Evolutionary conservation across 2,113 vertebrate genomes (phyloP).

Genomic region (Halcyon senegalensis): DNA sequence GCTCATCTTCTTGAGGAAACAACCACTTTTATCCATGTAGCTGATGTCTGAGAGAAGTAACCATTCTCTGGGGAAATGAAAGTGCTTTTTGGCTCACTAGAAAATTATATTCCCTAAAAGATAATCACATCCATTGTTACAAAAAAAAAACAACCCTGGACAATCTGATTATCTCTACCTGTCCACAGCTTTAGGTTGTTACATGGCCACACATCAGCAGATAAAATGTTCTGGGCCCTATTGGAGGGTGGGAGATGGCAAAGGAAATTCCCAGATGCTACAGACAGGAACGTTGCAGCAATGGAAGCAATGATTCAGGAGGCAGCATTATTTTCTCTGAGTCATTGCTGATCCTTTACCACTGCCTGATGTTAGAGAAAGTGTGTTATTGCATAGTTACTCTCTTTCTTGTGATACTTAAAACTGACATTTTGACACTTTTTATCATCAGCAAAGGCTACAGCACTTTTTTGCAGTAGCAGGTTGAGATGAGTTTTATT

Average conservation of each 20-base stretch:
- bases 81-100: neutral
- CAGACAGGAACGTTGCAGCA: neutral
- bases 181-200: neutral
- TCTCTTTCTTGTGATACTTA: neutral
- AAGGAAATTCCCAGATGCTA: neutral
- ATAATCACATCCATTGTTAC: neutral
- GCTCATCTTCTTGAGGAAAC: neutral
- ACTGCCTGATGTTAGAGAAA: neutral
- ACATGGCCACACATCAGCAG: neutral
- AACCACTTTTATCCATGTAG: neutral
- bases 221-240: neutral
- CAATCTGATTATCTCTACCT: neutral
- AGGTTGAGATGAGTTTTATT: neutral
- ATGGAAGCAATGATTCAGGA: conserved; percentile 28
- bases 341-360: neutral
- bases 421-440: neutral
- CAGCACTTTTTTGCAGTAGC: neutral
- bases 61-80: neutral
- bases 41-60: neutral
- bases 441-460: neutral
- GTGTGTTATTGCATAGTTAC: neutral
- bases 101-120: neutral
- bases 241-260: neutral
- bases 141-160: neutral
- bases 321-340: neutral